Evolutionary conservation across 1,140 invertebrate genomes (phyloP).

Genomic region (Lepidurus apus): DNA sequence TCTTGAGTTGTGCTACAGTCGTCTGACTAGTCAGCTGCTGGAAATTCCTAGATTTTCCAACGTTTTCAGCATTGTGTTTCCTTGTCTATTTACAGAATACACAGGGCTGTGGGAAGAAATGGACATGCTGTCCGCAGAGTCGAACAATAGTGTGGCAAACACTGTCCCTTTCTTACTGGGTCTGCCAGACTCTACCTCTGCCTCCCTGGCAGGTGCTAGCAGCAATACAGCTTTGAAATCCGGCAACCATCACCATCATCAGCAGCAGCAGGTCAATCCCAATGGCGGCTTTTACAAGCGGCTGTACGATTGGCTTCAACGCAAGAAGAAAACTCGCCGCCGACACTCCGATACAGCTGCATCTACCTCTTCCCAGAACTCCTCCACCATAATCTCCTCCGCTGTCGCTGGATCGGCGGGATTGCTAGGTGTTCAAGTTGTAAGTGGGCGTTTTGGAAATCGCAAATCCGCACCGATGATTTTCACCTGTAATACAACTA

Average conservation of each 20-base stretch:
- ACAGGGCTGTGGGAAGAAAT: constrained; percentile 17
- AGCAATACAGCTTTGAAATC: background rate
- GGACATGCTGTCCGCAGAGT: background rate
- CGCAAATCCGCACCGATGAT: constrained; percentile 35
- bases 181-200: background rate
- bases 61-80: background rate
- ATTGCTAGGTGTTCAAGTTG: background rate
- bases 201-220: background rate
- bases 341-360: constrained; percentile 20
- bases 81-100: background rate
- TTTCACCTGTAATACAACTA: constrained; percentile 35
- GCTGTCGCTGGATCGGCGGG: background rate
- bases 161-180: background rate
- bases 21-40: background rate
- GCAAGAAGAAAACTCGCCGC: constrained; percentile 32
- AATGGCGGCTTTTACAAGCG: constrained; percentile 33
- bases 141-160: background rate
- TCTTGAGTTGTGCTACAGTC: constrained; percentile 9
- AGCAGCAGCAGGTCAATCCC: background rate
- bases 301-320: constrained; percentile 28
- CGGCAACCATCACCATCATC: background rate
- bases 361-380: background rate
- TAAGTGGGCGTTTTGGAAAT: constrained; percentile 20
- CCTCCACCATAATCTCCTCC: too few species aligned
- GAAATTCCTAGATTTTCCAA: background rate